Percentiles rank a stretch among this genome's conserved stretches.
These are phyloP conservation scores for Gavialis gangeticus DNA, from an alignment of 2,113 vertebrate genomes.

Conservation along the genomic window DNA sequence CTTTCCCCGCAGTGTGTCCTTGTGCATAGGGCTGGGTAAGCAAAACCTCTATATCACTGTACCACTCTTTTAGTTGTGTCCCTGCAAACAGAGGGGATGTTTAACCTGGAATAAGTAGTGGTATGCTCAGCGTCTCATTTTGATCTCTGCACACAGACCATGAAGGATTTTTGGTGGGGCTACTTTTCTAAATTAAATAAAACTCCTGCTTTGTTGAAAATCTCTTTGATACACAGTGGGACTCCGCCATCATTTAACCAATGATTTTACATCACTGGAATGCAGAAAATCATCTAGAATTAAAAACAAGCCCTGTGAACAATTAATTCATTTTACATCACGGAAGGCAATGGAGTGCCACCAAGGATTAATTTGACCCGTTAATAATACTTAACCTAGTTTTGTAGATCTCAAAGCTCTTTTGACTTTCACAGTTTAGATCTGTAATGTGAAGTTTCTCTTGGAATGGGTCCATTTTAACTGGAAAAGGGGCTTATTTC, in stretches of 20 bases:
- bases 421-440: not conserved
- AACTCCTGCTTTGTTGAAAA: not conserved
- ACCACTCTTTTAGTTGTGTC: not conserved
- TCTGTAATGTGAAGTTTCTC: not conserved
- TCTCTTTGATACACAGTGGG: not conserved
- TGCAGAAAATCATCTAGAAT: not conserved
- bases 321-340: conserved; percentile 8
- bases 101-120: not conserved
- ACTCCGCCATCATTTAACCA: not conserved
- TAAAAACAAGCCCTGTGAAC: not conserved
- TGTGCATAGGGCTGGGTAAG: not conserved
- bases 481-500: not conserved
- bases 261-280: not conserved
- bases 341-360: not conserved
- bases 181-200: not conserved
- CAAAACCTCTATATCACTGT: not conserved
- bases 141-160: not conserved
- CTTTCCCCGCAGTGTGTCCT: not conserved
- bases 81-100: not conserved
- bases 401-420: not conserved
- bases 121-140: not conserved
- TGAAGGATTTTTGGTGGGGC: not conserved
- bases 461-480: not conserved
- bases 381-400: not conserved
- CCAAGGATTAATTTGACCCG: not conserved